These are phyloP conservation scores for Enteromius paludinosus DNA, from an alignment of 2,797 vertebrate genomes.

Conservation along the genomic window DNA sequence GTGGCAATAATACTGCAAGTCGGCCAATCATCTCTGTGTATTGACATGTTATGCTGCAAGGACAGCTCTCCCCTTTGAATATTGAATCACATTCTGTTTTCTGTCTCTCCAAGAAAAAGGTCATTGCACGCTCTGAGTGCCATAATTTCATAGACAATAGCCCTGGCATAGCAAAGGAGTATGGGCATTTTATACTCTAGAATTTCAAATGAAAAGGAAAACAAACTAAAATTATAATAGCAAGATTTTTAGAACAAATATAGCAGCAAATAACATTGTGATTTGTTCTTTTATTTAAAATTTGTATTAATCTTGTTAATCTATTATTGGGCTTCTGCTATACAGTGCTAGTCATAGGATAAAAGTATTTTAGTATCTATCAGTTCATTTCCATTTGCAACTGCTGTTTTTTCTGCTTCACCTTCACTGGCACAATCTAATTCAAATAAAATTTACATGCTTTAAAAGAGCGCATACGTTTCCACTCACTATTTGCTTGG, in stretches of 20 bases:
- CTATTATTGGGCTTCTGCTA: slow-evolving; percentile 13
- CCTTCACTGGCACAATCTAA: slow-evolving; percentile 41
- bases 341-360: slow-evolving; percentile 34
- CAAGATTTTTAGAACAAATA: background rate
- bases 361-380: slow-evolving; percentile 49
- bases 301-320: slow-evolving; percentile 1
- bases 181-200: background rate
- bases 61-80: slow-evolving; percentile 41
- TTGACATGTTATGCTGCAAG: slow-evolving; percentile 23
- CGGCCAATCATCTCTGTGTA: slow-evolving; percentile 35
- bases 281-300: background rate
- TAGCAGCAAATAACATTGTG: background rate
- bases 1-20: slow-evolving; percentile 16
- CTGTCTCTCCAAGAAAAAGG: slow-evolving; percentile 37
- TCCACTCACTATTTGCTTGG: slow-evolving; percentile 55
- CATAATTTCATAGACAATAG: slow-evolving; percentile 2
- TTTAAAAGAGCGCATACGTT: slow-evolving; percentile 53
- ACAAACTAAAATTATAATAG: background rate
- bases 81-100: slow-evolving; percentile 46
- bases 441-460: slow-evolving; percentile 54
- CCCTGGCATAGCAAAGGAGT: background rate
- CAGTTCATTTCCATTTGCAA: slow-evolving; percentile 50
- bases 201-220: background rate
- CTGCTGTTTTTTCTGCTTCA: slow-evolving; percentile 34
- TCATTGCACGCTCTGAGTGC: slow-evolving; percentile 16